A percentile compares a stretch with the other conserved stretches of the same genome.
These are phyloP conservation scores for Atta cephalotes DNA, from an alignment of 1,140 invertebrate species.

Conservation along the genomic window DNA sequence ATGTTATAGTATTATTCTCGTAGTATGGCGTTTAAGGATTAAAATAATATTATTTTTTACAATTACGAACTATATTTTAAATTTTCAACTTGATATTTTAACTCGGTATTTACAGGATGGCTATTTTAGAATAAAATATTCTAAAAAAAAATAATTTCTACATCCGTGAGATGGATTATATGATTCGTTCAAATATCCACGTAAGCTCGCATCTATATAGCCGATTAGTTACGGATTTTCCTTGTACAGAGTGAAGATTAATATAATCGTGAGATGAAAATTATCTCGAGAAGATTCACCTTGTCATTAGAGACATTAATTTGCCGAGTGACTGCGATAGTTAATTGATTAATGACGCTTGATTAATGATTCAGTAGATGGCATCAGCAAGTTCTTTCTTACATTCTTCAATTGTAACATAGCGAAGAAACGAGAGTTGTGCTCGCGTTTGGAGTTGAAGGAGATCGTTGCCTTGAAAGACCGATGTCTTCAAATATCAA, in stretches of 20 bases:
- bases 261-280: slow-evolving; percentile 2
- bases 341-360: background rate
- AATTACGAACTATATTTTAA: background rate
- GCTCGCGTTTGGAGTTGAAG: background rate
- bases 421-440: background rate
- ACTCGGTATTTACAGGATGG: background rate
- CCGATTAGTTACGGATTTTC: slow-evolving; percentile 23
- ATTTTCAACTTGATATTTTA: background rate
- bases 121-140: background rate
- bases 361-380: slow-evolving; percentile 15
- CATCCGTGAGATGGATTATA: background rate
- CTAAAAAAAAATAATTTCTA: background rate
- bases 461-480: background rate
- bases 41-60: too few relatives aligned
- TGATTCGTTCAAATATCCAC: background rate
- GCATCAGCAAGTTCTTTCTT: background rate
- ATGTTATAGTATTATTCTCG: too few relatives aligned
- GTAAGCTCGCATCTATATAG: background rate
- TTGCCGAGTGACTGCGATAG: too few relatives aligned
- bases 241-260: background rate
- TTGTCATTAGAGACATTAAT: slow-evolving; percentile 17
- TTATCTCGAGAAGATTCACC: slow-evolving; percentile 6
- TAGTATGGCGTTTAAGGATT: too few relatives aligned
- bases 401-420: background rate
- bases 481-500: background rate